Percentiles rank a stretch among this genome's conserved stretches.
These are phyloP conservation scores for Myiagra hebetior DNA, from an alignment of 2,113 vertebrate species.

Conservation along the genomic window DNA sequence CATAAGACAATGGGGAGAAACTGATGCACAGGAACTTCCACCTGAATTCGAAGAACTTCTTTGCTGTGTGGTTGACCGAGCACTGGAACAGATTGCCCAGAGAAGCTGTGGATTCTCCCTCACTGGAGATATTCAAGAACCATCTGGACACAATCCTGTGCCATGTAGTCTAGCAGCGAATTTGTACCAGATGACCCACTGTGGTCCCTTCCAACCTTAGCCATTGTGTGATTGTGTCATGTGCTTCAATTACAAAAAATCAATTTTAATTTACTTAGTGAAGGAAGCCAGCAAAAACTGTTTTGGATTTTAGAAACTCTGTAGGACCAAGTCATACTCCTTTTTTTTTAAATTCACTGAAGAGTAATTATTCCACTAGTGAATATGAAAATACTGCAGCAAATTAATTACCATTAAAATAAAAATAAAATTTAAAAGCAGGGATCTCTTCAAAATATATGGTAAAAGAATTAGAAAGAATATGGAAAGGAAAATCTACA, in stretches of 20 bases:
- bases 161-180: background rate
- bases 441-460: background rate
- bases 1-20: background rate
- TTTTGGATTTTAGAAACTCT: background rate
- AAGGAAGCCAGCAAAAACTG: background rate
- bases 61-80: background rate
- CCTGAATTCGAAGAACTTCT: background rate
- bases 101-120: background rate
- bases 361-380: background rate
- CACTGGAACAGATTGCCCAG: background rate
- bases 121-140: background rate
- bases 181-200: background rate
- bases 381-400: background rate
- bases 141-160: background rate
- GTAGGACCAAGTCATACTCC: background rate
- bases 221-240: background rate
- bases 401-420: background rate
- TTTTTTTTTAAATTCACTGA: background rate
- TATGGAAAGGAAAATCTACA: background rate
- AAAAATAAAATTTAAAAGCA: background rate
- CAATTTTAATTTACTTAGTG: background rate
- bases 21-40: too few species aligned
- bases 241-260: background rate
- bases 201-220: background rate
- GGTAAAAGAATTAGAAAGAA: background rate